Evolutionary conservation across 2,797 vertebrate species (phyloP).

Genomic region (Aselliscus stoliczkanus): DNA sequence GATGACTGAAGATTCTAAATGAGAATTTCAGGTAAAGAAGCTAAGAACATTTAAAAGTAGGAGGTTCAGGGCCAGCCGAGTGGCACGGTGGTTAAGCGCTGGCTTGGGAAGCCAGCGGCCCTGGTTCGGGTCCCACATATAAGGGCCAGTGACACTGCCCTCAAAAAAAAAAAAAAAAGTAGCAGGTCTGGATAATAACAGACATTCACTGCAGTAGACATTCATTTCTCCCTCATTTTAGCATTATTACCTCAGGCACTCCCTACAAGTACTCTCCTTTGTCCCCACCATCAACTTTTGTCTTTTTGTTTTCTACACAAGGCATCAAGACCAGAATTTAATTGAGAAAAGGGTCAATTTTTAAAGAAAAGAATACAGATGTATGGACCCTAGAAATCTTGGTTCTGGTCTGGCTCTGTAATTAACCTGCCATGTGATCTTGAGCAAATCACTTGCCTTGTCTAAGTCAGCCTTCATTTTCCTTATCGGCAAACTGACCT

Average conservation of each 20-base stretch:
- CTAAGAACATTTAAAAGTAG: background rate
- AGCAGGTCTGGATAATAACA: background rate
- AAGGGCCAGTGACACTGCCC: no score
- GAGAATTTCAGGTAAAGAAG: background rate
- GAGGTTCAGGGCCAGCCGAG: no score
- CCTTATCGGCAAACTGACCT: background rate
- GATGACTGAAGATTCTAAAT: background rate
- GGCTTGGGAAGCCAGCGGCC: no score
- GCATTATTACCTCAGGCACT: background rate
- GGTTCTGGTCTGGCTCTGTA: background rate
- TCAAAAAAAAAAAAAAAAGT: no score
- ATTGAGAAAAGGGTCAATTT: background rate
- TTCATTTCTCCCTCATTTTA: background rate
- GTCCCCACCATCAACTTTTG: background rate
- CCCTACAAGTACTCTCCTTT: background rate
- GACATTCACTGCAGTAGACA: background rate
- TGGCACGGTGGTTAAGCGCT: no score
- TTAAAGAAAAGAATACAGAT: background rate
- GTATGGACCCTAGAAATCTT: background rate
- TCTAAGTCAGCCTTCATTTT: background rate
- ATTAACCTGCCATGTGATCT: background rate
- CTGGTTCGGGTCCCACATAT: no score
- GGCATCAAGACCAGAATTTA: slow-evolving; percentile 7
- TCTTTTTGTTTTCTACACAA: slow-evolving; percentile 3
- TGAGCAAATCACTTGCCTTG: background rate